A percentile compares a stretch with the other conserved stretches of the same genome.
phyloP scores from a whole-genome alignment of 2,113 vertebrate genomes.

The Pristiophorus japonicus region DNA sequence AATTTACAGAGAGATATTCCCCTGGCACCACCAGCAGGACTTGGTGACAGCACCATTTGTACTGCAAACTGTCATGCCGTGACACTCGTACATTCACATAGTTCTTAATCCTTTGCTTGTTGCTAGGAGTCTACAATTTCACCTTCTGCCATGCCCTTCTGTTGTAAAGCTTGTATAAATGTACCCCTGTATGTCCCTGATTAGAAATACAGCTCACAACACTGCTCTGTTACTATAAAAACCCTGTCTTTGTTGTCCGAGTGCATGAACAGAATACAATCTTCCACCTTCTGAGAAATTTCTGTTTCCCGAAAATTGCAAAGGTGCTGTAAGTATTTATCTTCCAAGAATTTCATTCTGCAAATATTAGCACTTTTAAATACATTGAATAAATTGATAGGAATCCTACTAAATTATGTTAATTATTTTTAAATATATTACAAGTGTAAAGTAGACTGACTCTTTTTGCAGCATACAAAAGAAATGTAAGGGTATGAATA shows the following conservation, averaged over 20 bases:
- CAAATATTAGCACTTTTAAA: not conserved
- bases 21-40: slow-evolving; percentile 59
- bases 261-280: not conserved
- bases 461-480: not conserved
- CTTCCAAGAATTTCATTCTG: not conserved
- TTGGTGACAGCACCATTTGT: slow-evolving; percentile 71
- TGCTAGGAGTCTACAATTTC: slow-evolving; percentile 52
- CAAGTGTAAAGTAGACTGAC: not conserved
- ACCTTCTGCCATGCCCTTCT: slow-evolving; percentile 62
- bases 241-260: not conserved
- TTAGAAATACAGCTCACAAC: slow-evolving; percentile 51
- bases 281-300: not conserved
- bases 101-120: slow-evolving; percentile 58
- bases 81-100: slow-evolving; percentile 58
- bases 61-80: slow-evolving; percentile 57
- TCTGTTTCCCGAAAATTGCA: not conserved
- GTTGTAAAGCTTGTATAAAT: slow-evolving; percentile 49
- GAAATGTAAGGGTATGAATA: not conserved
- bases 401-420: not conserved
- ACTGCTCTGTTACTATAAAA: not conserved
- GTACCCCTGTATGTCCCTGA: slow-evolving; percentile 60
- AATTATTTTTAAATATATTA: not conserved
- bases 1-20: slow-evolving; percentile 71
- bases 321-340: not conserved
- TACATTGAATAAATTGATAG: not conserved